Percentiles rank a stretch among this genome's conserved stretches.
phyloP scores from a whole-genome alignment of 1,140 invertebrate species.

The Atta cephalotes region DNA sequence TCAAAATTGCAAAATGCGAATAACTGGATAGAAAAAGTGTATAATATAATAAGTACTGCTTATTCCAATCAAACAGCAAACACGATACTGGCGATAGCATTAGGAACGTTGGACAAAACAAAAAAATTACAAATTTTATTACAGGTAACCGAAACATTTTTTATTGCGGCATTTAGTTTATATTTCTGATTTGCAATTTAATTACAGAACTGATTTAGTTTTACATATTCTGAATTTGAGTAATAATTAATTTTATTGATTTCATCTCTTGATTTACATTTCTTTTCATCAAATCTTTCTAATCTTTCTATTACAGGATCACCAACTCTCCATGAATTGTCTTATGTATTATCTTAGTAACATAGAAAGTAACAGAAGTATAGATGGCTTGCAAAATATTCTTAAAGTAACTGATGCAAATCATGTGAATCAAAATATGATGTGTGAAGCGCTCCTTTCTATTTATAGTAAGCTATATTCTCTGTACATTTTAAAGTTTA shows the following conservation, averaged over 20 bases:
- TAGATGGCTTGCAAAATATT: slow-evolving; percentile 48
- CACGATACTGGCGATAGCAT: slow-evolving; percentile 79
- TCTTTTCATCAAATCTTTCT: background rate
- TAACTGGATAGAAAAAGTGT: slow-evolving; percentile 82
- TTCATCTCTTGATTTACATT: background rate
- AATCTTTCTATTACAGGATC: slow-evolving; percentile 59
- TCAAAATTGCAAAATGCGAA: slow-evolving; percentile 56
- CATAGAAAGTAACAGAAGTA: slow-evolving; percentile 75
- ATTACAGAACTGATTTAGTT: background rate
- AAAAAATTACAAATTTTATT: slow-evolving; percentile 60
- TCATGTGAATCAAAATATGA: slow-evolving; percentile 78
- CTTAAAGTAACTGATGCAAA: slow-evolving; percentile 80
- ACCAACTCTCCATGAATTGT: slow-evolving; percentile 80
- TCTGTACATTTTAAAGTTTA: slow-evolving; percentile 6
- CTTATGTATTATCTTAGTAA: background rate
- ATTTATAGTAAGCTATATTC: slow-evolving; percentile 85
- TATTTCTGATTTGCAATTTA: slow-evolving; percentile 13
- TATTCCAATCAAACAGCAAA: slow-evolving; percentile 82
- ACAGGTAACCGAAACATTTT: slow-evolving; percentile 53
- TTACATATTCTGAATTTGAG: background rate
- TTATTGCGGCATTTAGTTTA: background rate
- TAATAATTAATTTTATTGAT: background rate
- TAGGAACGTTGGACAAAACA: slow-evolving; percentile 47
- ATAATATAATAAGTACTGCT: slow-evolving; percentile 80
- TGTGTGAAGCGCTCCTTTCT: slow-evolving; percentile 86